Base-by-base conservation (phyloP, 2,113 vertebrate genomes). In the Ammospiza caudacuta region DNA sequence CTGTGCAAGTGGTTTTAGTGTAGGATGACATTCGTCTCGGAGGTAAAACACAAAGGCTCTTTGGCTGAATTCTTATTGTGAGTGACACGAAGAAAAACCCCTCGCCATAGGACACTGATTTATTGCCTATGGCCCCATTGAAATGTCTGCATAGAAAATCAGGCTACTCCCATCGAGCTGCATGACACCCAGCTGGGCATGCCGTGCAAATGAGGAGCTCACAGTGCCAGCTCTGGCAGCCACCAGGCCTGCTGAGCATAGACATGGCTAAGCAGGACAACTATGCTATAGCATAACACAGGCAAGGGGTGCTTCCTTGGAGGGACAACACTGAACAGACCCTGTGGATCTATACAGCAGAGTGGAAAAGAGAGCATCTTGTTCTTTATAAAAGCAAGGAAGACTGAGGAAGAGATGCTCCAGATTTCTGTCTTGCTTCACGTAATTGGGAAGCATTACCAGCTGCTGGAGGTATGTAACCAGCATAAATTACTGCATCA, bases 401-500 rank as follows among this genome's bases (percentile, higher is more conserved):
- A 70, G 61, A 43, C 20, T 0, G 0, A 88, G 51, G 41, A 85
- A 79, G 55, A 83, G n/a, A 72, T 3, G 3, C 6, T 73, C 58
- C 52, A 59, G 51, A 69, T 44, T 51, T 77, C 83, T 80, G 74
- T 62, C 54, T 84, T 54, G 69, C 72, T 92, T 82, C 69, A 67
- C 0, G 0, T 73, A 90, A 91, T 54, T 81, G 78, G 49, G 75
- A 96, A 90, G 87, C 29, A 29, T 35, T 81, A 52, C 52, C 61
- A 90, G 63, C 83, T 80, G 62, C 70, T 66, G 92, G 76, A 95
- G 83, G 76, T 75, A 90, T 0, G 6, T 63, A 87, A 70, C 69
- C 70, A 95, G 83, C 83, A 89, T 79, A 92, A 83, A 93, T 79
- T 79, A 86, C 49, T 76, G 29, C 43, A 69, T 90, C 75, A 70